Evolutionary conservation across 2,888 invertebrate genomes (phyloP).

Genomic region (Mythimna impura): DNA sequence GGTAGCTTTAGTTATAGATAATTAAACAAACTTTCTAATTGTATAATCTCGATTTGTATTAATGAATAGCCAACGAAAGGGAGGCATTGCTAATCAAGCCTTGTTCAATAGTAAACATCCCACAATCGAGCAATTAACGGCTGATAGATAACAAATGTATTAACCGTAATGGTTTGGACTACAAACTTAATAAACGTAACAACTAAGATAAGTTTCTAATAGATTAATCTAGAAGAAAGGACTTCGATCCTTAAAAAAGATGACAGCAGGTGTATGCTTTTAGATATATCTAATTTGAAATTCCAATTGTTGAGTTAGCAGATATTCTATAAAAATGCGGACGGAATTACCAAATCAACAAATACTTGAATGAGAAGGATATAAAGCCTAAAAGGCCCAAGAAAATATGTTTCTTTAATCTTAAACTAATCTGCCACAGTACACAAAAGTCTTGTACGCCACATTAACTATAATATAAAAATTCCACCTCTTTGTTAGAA

Average conservation of each 20-base stretch:
- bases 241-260: background rate
- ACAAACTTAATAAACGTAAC: conserved; percentile 1
- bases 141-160: conserved; percentile 45
- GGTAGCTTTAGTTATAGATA: conserved; percentile 44
- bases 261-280: background rate
- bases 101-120: conserved; percentile 49
- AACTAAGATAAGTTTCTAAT: background rate
- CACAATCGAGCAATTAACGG: conserved; percentile 59
- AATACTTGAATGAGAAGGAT: background rate
- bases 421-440: background rate
- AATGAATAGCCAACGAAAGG: conserved; percentile 46
- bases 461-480: conserved; percentile 5
- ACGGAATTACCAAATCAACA: background rate
- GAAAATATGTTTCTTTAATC: background rate
- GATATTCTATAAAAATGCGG: background rate
- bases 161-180: conserved; percentile 24
- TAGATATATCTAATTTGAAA: background rate
- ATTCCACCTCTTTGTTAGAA: conserved; percentile 22
- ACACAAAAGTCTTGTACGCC: background rate
- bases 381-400: background rate
- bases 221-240: background rate
- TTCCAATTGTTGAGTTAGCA: background rate
- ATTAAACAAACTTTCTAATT: conserved; percentile 54
- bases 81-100: conserved; percentile 54
- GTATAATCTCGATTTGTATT: conserved; percentile 51